Evolutionary conservation across 2,113 vertebrate species (phyloP).

Genomic region (Campylomormyrus numenius): DNA sequence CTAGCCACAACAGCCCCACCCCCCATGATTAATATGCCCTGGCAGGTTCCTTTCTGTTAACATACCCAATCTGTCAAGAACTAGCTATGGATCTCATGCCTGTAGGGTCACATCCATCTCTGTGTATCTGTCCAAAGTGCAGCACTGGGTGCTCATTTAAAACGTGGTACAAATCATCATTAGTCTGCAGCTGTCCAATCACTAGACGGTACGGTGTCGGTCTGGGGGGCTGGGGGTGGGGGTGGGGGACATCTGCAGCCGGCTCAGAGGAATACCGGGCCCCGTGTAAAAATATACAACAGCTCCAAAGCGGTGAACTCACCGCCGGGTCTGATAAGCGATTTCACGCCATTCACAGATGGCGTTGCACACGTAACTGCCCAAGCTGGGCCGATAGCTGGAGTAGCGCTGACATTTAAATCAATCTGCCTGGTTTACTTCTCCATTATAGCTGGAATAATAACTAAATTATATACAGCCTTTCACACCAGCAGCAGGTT

Average conservation of each 20-base stretch:
- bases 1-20: not conserved
- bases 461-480: not conserved
- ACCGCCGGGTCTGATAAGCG: not conserved
- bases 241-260: not conserved
- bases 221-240: not conserved
- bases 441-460: not conserved
- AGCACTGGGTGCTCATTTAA: not conserved
- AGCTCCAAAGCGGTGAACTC: not conserved
- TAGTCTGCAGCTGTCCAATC: not conserved
- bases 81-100: not conserved
- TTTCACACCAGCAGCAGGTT: not conserved
- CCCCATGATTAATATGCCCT: not conserved
- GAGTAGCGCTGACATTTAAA: not conserved
- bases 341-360: not conserved
- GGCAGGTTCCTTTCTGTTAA: not conserved
- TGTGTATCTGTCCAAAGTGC: not conserved
- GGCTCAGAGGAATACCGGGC: not conserved
- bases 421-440: not conserved
- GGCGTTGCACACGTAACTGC: not conserved
- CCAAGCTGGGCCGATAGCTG: not conserved
- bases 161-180: conserved; percentile 8
- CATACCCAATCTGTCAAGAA: conserved; percentile 1
- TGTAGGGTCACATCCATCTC: not conserved
- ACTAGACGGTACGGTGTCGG: not conserved
- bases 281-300: not conserved